These are phyloP conservation scores for Crocuta crocuta DNA, from an alignment of 2,113 vertebrate genomes.

Conservation along the genomic window DNA sequence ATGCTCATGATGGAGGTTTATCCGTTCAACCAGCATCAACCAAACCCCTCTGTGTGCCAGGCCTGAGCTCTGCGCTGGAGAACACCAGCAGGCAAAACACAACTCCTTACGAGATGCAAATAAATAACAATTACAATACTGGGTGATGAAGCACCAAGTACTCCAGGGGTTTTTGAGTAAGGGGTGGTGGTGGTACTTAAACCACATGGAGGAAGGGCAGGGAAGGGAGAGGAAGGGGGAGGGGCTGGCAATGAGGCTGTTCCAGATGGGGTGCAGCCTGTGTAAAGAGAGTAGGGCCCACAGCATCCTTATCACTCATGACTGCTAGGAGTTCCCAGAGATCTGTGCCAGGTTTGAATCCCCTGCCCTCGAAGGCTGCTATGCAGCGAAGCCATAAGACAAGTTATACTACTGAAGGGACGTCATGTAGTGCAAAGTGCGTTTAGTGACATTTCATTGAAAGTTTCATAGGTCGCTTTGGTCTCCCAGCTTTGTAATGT, in stretches of 20 bases:
- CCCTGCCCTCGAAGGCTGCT: background rate
- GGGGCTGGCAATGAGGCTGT: too few relatives aligned
- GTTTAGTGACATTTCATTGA: background rate
- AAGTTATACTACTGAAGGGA: background rate
- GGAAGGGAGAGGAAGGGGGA: background rate
- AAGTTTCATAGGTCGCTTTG: background rate
- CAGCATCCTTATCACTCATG: background rate
- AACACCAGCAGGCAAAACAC: too few relatives aligned
- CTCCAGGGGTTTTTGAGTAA: background rate
- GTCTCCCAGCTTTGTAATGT: background rate
- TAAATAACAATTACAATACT: background rate
- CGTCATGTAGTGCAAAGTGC: background rate
- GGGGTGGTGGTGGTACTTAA: too few relatives aligned
- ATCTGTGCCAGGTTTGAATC: background rate
- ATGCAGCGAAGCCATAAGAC: background rate
- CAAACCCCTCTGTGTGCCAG: background rate
- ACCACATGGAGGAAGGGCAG: background rate
- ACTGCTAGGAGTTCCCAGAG: background rate
- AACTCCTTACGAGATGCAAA: background rate
- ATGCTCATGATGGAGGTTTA: background rate
- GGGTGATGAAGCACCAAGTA: too few relatives aligned
- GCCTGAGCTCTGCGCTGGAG: background rate
- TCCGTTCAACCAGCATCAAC: background rate
- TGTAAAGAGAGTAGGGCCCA: background rate
- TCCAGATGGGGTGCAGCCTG: background rate